Conservation (phyloP, 2,113 vertebrate species). For the Engystomops pustulosus region DNA sequence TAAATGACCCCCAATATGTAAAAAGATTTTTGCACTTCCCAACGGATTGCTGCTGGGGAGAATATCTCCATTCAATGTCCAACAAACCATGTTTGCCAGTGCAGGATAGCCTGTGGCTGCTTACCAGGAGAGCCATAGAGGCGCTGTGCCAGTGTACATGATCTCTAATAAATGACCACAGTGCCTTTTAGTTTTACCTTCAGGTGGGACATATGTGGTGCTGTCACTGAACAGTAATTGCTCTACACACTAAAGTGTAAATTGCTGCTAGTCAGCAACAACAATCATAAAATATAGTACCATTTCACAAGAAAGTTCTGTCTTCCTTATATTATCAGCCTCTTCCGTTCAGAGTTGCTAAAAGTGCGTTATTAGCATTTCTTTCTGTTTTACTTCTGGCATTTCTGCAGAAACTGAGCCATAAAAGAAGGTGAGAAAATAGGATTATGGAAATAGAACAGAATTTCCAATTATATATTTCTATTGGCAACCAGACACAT, state of each 20-base stretch:
- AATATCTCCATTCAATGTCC: background rate
- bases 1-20: too few relatives aligned
- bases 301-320: constrained; percentile 19
- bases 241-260: background rate
- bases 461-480: constrained; percentile 59
- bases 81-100: background rate
- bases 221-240: background rate
- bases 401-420: constrained; percentile 49
- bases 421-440: constrained; percentile 60
- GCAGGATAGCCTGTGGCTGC: background rate
- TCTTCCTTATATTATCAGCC: constrained; percentile 10
- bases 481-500: constrained; percentile 55
- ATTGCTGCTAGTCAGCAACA: background rate
- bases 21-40: background rate
- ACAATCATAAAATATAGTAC: background rate
- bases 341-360: constrained; percentile 19
- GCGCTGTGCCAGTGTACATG: background rate
- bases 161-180: background rate
- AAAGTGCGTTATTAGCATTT: constrained; percentile 57
- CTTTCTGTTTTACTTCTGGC: constrained; percentile 58
- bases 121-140: too few relatives aligned
- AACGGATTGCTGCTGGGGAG: background rate
- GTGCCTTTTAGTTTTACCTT: background rate
- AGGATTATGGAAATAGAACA: constrained; percentile 58
- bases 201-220: background rate